Evolutionary conservation across 2,797 vertebrate species (phyloP).

Genomic region (Tapera naevia): DNA sequence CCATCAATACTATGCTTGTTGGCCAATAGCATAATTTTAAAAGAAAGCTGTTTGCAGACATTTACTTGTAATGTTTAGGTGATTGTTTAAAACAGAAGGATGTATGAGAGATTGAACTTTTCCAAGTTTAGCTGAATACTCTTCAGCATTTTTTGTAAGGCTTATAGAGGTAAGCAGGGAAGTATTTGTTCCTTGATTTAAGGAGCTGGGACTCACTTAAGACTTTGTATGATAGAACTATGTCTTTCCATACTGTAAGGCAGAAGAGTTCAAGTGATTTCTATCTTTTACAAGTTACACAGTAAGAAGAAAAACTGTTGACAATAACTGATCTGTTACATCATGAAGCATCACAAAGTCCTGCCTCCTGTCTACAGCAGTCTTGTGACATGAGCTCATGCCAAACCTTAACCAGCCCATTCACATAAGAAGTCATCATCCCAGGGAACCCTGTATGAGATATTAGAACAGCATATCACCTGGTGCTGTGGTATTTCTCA

Average conservation of each 20-base stretch:
- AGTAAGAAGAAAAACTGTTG: background rate
- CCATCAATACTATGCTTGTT: background rate
- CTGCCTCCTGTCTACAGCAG: background rate
- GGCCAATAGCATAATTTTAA: conserved; percentile 7
- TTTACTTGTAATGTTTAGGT: background rate
- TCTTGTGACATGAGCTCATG: background rate
- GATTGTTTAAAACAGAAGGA: background rate
- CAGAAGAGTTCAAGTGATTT: background rate
- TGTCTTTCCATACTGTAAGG: background rate
- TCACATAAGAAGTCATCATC: background rate
- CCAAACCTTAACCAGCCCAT: background rate
- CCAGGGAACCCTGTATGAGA: background rate
- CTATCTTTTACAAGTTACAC: background rate
- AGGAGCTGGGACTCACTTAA: background rate
- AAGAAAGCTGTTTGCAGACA: background rate
- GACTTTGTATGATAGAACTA: background rate
- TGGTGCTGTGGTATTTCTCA: background rate
- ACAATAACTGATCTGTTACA: background rate
- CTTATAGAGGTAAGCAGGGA: background rate
- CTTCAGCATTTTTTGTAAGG: background rate
- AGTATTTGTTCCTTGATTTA: conserved; percentile 5
- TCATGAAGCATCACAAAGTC: background rate
- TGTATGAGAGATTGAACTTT: background rate
- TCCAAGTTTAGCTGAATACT: background rate
- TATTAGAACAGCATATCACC: background rate